Base-by-base conservation (phyloP, 2,113 vertebrate genomes). In the Embiotoca jacksoni region DNA sequence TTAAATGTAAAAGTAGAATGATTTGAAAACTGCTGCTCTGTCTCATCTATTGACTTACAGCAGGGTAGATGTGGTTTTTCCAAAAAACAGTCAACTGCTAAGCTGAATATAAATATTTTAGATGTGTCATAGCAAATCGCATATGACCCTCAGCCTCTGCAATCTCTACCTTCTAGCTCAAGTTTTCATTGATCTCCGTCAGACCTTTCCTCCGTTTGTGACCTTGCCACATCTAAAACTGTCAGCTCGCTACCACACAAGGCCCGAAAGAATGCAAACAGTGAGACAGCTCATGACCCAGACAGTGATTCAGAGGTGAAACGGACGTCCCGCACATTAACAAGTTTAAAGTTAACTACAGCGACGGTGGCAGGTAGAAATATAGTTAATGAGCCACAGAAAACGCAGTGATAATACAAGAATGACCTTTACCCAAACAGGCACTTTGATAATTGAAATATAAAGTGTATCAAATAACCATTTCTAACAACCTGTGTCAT, bases 261-360 rank as follows among this genome's bases (percentile, higher is more conserved):
- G 36, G 16, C 6, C 33, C 50, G 31, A 52, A 41, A 58, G 56
- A 36, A 72, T 72, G 71, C 53, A 67, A 57, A 57, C 57, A 72
- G 1, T 39, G 33, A 52, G 49, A 50, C 36, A 36, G 65, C 64
- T 72, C 52, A 59, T 58, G n/a, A 71, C 31, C 57, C 3, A 47
- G 35, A 23, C 35, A 62, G 30, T 49, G 13, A 64, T 53, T 53
- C 39, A 50, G 32, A 47, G 7, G 37, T 44, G 33, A 3, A 35
- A 30, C 65, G 60, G 56, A 63, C 31, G 67, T 86, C 61, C 71
- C 75, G 47, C 65, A 59, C 44, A 36, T 49, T 37, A 41, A 53
- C 33, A 33, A 47, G 61, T 75, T 72, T 61, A 75, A 9, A 44
- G 59, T 63, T 72, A 72, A 79, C 79, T 2, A 47, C 8, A 75